These are phyloP conservation scores for Bagarius yarrelli DNA, from an alignment of 2,113 vertebrate species.

Conservation along the genomic window DNA sequence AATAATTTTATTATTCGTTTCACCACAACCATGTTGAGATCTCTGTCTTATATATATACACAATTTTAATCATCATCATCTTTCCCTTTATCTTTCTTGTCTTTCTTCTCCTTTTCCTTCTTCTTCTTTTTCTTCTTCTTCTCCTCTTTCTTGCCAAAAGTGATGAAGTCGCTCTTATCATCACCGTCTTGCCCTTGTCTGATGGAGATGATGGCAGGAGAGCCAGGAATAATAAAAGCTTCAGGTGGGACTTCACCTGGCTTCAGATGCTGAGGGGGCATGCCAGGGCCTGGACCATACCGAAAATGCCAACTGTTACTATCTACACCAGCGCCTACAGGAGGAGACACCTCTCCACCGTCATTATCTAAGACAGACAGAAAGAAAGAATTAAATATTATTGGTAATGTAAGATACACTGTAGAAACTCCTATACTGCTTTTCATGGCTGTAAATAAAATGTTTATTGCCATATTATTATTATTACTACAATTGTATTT, in stretches of 20 bases:
- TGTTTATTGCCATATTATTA: not conserved
- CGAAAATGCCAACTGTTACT: slow-evolving; percentile 99
- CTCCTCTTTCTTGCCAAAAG: slow-evolving; percentile 97
- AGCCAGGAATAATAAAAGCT: slow-evolving; percentile 98
- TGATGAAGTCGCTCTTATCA: slow-evolving; percentile 98
- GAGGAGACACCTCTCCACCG: slow-evolving; percentile 93
- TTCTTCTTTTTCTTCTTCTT: slow-evolving; percentile 99
- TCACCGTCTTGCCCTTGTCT: slow-evolving; percentile 91
- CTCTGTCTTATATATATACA: slow-evolving; percentile 70
- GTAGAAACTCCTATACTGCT: not conserved
- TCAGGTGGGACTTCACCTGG: slow-evolving; percentile 96
- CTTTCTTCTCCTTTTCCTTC: slow-evolving; percentile 93
- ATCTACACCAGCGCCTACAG: slow-evolving; percentile 94
- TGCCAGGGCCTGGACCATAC: slow-evolving; percentile 83
- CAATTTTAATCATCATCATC: slow-evolving; percentile 86
- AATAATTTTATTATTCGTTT: slow-evolving; percentile 52
- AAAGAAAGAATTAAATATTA: slow-evolving; percentile 32
- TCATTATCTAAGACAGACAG: slow-evolving; percentile 84
- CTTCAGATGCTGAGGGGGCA: slow-evolving; percentile 87
- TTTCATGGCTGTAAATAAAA: not conserved
- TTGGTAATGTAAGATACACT: not conserved
- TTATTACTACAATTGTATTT: not conserved
- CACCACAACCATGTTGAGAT: slow-evolving; percentile 69
- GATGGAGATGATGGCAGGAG: slow-evolving; percentile 98
- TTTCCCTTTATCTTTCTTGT: slow-evolving; percentile 94